phyloP scores from a whole-genome alignment of 2,888 invertebrate genomes.

The Petrolisthes manimaculis region DNA sequence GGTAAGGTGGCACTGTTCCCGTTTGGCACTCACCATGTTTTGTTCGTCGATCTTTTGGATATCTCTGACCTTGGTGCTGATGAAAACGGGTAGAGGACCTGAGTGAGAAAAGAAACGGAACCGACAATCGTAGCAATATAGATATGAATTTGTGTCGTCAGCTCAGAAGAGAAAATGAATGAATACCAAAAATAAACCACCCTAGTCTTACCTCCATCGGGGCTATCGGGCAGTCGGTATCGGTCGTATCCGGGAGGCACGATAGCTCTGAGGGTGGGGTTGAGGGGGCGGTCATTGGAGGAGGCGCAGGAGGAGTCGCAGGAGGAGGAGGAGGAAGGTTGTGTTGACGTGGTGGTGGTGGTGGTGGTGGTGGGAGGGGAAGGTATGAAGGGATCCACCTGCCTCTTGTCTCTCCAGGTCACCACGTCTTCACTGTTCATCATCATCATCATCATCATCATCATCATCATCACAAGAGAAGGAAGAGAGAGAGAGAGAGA shows the following conservation, averaged over 20 bases:
- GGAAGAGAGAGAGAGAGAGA: too few relatives aligned
- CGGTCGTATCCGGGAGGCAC: constrained; percentile 17
- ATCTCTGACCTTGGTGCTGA: constrained; percentile 46
- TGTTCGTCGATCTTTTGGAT: constrained; percentile 53
- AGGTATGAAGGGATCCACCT: neutral
- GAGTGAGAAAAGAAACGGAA: neutral
- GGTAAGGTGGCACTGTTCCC: neutral
- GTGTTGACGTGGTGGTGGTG: too few relatives aligned
- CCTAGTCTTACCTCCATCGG: constrained; percentile 2
- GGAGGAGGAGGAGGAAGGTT: neutral
- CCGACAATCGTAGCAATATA: too few relatives aligned
- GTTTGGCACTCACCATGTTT: neutral
- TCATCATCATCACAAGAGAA: neutral
- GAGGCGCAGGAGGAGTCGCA: neutral
- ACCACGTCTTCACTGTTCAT: neutral
- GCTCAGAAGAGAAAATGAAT: too few relatives aligned
- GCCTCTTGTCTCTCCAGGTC: neutral
- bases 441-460: neutral
- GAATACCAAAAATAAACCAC: too few relatives aligned
- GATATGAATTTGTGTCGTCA: too few relatives aligned
- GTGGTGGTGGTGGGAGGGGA: too few relatives aligned
- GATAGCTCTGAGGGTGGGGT: constrained; percentile 13
- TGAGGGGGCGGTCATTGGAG: neutral
- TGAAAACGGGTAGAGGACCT: constrained; percentile 42
- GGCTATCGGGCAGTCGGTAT: constrained; percentile 1